Conservation (phyloP, 2,888 invertebrate genomes). For the Ochlodes sylvanus region DNA sequence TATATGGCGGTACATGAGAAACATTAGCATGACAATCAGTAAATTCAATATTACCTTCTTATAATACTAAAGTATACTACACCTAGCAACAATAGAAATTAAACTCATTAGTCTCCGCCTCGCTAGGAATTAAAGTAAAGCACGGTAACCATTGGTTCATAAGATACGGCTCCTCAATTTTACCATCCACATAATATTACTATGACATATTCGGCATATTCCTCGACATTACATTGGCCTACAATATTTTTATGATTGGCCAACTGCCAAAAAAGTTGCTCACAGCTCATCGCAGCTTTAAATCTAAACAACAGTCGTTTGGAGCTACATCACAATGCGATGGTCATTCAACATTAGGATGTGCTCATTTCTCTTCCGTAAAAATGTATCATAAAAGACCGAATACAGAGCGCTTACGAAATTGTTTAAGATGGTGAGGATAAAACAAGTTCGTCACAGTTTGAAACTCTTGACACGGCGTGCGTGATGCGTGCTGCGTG, state of each 20-base stretch:
- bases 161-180: not conserved
- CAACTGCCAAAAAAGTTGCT: not conserved
- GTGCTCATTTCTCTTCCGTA: not conserved
- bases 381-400: not conserved
- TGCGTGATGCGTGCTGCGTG: not conserved
- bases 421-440: constrained; percentile 1
- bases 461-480: constrained; percentile 4
- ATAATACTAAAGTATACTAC: too few species aligned
- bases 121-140: too few species aligned
- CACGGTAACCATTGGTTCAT: too few species aligned
- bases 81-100: too few species aligned
- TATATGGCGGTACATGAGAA: too few species aligned
- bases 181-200: not conserved
- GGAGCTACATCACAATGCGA: not conserved
- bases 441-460: constrained; percentile 13
- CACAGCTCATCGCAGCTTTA: not conserved
- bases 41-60: too few species aligned
- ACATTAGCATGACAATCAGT: too few species aligned
- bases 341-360: not conserved
- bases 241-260: not conserved
- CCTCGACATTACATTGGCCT: not conserved
- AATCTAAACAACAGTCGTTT: not conserved
- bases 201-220: too few species aligned
- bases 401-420: constrained; percentile 1
- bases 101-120: too few species aligned